A percentile compares a stretch with the other conserved stretches of the same genome.
Conservation (phyloP, 2,888 invertebrate genomes). For the Argyresthia goedartella region DNA sequence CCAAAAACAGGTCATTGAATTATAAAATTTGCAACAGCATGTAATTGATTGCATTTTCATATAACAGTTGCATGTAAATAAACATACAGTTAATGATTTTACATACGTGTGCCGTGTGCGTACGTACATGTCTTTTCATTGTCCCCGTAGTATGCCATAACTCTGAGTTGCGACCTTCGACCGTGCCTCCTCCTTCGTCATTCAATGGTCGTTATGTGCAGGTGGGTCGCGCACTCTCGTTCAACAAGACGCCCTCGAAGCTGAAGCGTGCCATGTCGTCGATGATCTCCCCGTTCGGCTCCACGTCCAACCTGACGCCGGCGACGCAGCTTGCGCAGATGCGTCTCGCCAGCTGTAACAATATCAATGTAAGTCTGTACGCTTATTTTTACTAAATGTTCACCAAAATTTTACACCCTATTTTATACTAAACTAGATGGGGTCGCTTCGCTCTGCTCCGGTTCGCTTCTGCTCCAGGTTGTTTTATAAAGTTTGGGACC, state of each 20-base stretch:
- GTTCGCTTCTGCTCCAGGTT: too few relatives aligned
- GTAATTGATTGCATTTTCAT: too few relatives aligned
- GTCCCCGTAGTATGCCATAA: not conserved
- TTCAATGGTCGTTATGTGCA: conserved; percentile 18
- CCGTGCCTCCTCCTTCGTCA: not conserved
- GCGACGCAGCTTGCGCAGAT: conserved; percentile 88
- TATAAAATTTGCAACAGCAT: too few relatives aligned
- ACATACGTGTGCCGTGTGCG: not conserved
- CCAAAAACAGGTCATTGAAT: too few relatives aligned
- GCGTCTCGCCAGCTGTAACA: conserved; percentile 88
- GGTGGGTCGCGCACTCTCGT: conserved; percentile 94
- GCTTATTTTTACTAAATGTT: not conserved
- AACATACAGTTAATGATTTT: not conserved
- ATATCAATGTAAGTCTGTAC: conserved; percentile 80
- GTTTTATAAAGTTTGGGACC: too few relatives aligned
- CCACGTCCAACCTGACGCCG: conserved; percentile 85
- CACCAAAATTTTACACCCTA: too few relatives aligned
- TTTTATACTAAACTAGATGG: too few relatives aligned
- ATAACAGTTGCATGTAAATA: too few relatives aligned
- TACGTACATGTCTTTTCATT: not conserved
- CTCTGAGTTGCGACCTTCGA: too few relatives aligned
- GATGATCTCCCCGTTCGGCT: conserved; percentile 93
- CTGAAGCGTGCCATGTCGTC: conserved; percentile 94
- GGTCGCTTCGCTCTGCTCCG: too few relatives aligned
- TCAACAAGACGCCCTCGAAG: conserved; percentile 95